phyloP scores from a whole-genome alignment of 2,888 invertebrate species.

The Apamea sordens region DNA sequence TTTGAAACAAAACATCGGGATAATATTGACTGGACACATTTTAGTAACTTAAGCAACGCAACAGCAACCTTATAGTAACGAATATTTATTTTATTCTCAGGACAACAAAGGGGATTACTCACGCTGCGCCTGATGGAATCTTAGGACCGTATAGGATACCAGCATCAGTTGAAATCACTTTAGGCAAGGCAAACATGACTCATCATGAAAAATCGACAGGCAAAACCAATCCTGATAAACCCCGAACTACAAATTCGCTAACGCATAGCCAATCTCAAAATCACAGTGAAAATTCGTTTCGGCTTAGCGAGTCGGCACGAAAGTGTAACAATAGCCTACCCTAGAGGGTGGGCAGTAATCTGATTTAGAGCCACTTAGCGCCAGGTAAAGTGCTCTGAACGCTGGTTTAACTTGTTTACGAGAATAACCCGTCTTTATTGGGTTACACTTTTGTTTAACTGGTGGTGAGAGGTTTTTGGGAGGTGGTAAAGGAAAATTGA shows the following conservation, averaged over 20 bases:
- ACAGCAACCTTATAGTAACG: no score
- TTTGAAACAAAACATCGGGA: no score
- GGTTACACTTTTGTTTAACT: conserved; percentile 50
- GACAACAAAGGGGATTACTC: fast-evolving
- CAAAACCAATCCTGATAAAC: neutral
- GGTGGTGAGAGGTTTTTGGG: conserved; percentile 26
- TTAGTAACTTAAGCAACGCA: no score
- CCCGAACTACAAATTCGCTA: conserved; percentile 2
- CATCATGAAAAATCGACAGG: neutral
- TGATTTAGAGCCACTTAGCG: conserved; percentile 83
- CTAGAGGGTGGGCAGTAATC: conserved; percentile 74
- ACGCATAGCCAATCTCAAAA: conserved; percentile 23
- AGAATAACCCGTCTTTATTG: conserved; percentile 64
- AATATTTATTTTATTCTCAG: no score
- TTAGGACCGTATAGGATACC: neutral
- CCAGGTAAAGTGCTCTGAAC: conserved; percentile 85
- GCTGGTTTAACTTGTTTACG: conserved; percentile 76
- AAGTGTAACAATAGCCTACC: conserved; percentile 52
- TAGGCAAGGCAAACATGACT: neutral
- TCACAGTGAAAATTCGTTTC: conserved; percentile 61
- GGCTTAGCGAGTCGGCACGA: conserved; percentile 64
- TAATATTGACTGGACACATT: no score
- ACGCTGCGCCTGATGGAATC: neutral
- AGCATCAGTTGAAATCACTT: neutral
- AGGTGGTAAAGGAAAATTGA: neutral